Conservation (phyloP, 1,140 invertebrate genomes). For the Meloidogyne chitwoodi region DNA sequence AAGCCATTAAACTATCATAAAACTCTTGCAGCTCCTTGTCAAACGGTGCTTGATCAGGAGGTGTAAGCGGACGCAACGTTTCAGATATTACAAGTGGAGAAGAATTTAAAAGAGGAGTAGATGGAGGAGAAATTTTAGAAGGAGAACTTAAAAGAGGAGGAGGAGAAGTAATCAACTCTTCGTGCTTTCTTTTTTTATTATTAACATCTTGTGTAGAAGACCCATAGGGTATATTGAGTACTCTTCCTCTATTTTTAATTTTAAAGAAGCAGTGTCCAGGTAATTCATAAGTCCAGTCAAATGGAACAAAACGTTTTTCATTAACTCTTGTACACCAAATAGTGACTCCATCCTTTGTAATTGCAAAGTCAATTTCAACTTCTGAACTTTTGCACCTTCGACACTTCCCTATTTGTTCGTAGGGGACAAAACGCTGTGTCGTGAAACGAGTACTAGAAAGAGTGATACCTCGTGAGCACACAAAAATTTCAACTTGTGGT, state of each 20-base stretch:
- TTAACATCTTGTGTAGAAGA: background rate
- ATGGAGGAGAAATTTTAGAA: too few species aligned
- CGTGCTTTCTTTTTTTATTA: too few species aligned
- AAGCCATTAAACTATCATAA: background rate
- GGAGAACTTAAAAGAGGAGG: too few species aligned
- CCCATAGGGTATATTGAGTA: background rate
- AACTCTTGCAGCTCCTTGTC: background rate
- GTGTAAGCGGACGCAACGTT: background rate
- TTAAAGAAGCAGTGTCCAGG: conserved; percentile 2
- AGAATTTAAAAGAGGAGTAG: too few species aligned
- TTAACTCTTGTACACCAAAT: background rate
- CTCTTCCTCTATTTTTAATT: background rate
- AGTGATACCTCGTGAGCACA: background rate
- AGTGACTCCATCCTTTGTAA: conserved; percentile 1
- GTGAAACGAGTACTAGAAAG: background rate
- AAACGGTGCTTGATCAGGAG: background rate
- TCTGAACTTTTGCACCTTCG: too few species aligned
- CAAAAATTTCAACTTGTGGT: background rate
- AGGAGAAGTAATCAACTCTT: too few species aligned
- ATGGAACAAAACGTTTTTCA: background rate
- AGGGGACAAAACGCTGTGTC: background rate
- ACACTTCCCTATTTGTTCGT: background rate
- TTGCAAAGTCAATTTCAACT: too few species aligned
- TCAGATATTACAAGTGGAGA: background rate
- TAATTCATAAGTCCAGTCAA: background rate